Percentiles rank a stretch among this genome's conserved stretches.
phyloP scores from a whole-genome alignment of 2,797 vertebrate species.

The Ibycter americanus region DNA sequence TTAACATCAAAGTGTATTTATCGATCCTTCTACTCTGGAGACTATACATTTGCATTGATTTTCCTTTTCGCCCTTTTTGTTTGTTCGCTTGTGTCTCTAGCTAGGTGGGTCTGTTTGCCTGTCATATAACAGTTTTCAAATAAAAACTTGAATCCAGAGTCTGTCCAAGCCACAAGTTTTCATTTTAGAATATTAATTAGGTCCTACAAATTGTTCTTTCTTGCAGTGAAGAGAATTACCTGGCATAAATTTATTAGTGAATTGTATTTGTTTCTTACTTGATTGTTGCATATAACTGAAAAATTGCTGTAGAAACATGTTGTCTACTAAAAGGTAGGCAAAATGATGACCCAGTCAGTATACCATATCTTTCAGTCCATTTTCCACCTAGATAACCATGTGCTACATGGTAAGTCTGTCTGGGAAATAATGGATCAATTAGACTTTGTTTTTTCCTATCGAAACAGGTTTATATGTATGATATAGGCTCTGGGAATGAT shows the following conservation, averaged over 20 bases:
- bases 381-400: not conserved
- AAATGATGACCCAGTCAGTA: not conserved
- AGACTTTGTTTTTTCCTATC: not conserved
- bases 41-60: not conserved
- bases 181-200: constrained; percentile 9
- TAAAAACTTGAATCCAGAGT: not conserved
- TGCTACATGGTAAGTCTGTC: not conserved
- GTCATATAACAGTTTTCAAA: not conserved
- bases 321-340: not conserved
- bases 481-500: not conserved
- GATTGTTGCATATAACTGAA: not conserved
- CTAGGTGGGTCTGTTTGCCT: not conserved
- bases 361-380: not conserved
- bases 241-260: not conserved
- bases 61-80: not conserved
- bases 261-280: not conserved
- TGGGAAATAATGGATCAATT: constrained; percentile 39
- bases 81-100: not conserved
- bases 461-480: not conserved
- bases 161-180: not conserved
- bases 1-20: constrained; percentile 25
- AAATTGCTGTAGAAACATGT: not conserved
- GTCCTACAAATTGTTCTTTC: not conserved
- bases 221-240: not conserved
- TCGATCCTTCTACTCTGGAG: not conserved